A percentile compares a stretch with the other conserved stretches of the same genome.
Conservation (phyloP, 1,140 invertebrate species). For the Diabrotica virgifera region DNA sequence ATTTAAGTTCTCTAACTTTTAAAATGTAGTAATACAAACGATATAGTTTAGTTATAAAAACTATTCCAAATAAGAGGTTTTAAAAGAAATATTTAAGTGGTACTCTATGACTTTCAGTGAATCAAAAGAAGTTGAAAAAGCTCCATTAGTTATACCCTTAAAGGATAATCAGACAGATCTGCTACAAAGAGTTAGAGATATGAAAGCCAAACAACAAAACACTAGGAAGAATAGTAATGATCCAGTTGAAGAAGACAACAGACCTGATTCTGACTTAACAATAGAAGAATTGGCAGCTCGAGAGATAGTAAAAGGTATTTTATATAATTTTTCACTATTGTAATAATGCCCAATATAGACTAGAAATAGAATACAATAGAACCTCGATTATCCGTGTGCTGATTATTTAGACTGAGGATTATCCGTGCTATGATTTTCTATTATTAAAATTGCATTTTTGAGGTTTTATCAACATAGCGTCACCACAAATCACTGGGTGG, state of each 20-base stretch:
- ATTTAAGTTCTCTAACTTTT: constrained; percentile 15
- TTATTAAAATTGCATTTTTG: too few relatives aligned
- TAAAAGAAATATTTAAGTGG: too few relatives aligned
- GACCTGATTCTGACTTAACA: constrained; percentile 42
- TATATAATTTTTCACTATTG: background rate
- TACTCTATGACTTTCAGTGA: constrained; percentile 44
- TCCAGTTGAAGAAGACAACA: constrained; percentile 37
- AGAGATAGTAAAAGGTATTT: constrained; percentile 44
- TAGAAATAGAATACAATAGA: too few relatives aligned
- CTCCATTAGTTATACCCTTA: constrained; percentile 64
- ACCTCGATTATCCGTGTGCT: too few relatives aligned
- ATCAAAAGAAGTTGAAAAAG: constrained; percentile 52
- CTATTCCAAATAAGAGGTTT: too few relatives aligned
- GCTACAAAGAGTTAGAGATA: constrained; percentile 46
- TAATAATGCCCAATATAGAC: background rate
- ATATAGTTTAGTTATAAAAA: too few relatives aligned
- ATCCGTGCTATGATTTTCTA: too few relatives aligned
- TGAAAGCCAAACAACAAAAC: constrained; percentile 34
- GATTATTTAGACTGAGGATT: too few relatives aligned
- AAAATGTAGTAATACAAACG: background rate
- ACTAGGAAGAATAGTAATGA: constrained; percentile 31
- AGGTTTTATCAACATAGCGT: too few relatives aligned
- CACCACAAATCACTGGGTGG: too few relatives aligned
- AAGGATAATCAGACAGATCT: constrained; percentile 50
- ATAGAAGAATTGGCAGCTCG: constrained; percentile 56